These are phyloP conservation scores for Acanthisitta chloris DNA, from an alignment of 2,113 vertebrate genomes.

Conservation along the genomic window DNA sequence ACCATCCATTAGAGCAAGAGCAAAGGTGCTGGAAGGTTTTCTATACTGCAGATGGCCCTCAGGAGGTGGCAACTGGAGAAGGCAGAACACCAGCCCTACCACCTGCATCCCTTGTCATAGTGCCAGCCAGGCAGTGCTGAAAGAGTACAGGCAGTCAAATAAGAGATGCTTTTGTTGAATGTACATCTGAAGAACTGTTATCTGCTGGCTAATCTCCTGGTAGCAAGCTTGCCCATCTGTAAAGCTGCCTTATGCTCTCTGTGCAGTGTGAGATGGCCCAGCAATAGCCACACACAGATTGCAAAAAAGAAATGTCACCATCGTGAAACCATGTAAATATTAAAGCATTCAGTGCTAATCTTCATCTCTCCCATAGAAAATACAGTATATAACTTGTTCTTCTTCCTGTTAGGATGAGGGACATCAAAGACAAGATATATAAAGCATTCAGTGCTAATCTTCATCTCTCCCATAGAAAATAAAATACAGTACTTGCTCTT, in stretches of 20 bases:
- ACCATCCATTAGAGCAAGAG: not conserved
- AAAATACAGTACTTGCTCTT: not conserved
- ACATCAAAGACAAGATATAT: conserved; percentile 32
- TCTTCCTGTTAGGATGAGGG: conserved; percentile 23
- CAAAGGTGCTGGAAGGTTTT: conserved; percentile 13
- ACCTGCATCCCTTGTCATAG: not conserved
- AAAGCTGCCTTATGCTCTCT: not conserved
- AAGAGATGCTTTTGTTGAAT: not conserved
- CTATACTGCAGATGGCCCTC: conserved; percentile 17
- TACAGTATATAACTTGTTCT: not conserved
- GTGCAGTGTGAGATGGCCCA: not conserved
- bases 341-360: not conserved
- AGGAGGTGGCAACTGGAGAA: not conserved
- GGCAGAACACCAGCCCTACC: not conserved
- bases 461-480: conserved; percentile 3
- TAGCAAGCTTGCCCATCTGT: not conserved
- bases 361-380: conserved; percentile 4
- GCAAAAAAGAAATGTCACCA: not conserved
- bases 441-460: not conserved
- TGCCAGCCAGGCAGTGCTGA: not conserved
- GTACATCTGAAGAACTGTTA: not conserved
- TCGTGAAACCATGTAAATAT: not conserved
- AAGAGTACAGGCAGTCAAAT: not conserved
- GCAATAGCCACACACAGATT: not conserved
- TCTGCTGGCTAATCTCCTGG: not conserved